Conservation (phyloP, 2,797 vertebrate genomes). For the Clarias laeviceps region DNA sequence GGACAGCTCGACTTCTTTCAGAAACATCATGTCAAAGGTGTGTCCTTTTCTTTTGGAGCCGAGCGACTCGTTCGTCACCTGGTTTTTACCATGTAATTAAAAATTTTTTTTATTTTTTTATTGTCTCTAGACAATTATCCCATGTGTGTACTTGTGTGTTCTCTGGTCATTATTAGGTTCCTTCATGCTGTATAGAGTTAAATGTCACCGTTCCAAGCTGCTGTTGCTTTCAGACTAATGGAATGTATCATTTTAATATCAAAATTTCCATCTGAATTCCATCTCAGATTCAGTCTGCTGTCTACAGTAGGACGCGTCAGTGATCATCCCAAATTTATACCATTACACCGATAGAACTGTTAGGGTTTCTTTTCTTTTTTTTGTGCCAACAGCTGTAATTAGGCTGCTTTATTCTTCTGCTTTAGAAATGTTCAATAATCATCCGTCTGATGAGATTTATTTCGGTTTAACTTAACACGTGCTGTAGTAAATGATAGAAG, state of each 20-base stretch:
- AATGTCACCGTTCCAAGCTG: constrained; percentile 60
- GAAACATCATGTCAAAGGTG: constrained; percentile 52
- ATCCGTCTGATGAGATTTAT: constrained; percentile 14
- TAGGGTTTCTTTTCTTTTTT: not conserved
- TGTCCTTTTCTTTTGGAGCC: constrained; percentile 62
- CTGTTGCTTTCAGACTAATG: constrained; percentile 63
- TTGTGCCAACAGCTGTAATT: constrained; percentile 49
- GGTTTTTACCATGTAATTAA: constrained; percentile 28
- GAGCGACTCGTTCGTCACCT: constrained; percentile 35
- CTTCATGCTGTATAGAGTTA: constrained; percentile 72
- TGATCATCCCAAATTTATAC: constrained; percentile 41
- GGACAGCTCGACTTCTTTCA: constrained; percentile 13
- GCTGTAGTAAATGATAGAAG: constrained; percentile 19
- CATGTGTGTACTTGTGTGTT: constrained; percentile 3
- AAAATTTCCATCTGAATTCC: constrained; percentile 16
- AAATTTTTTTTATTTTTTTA: constrained; percentile 51
- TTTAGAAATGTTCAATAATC: not conserved
- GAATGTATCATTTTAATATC: constrained; percentile 26
- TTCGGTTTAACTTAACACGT: constrained; percentile 25
- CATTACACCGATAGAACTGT: constrained; percentile 48
- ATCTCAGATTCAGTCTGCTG: not conserved
- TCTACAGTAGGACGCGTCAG: constrained; percentile 9
- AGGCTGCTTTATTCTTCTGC: constrained; percentile 29
- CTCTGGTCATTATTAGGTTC: constrained; percentile 51
- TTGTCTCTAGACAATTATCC: constrained; percentile 62